Percentiles rank a stretch among this genome's conserved stretches.
Evolutionary conservation across 2,113 vertebrate genomes (phyloP).

Genomic region (Lycaon pictus): DNA sequence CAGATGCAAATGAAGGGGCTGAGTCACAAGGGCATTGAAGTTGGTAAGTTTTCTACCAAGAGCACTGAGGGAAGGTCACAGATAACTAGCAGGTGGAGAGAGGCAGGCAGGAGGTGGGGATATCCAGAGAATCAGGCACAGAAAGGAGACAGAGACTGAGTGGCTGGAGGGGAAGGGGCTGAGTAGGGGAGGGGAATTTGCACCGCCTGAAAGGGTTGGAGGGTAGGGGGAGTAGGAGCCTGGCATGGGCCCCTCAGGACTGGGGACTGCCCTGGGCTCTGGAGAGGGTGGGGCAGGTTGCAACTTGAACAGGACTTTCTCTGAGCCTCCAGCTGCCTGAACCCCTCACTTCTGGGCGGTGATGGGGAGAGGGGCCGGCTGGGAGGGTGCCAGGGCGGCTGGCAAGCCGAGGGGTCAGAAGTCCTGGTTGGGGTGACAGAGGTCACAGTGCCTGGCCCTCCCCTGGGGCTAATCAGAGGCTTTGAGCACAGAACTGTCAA

Average conservation of each 20-base stretch:
- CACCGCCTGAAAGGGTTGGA: neutral
- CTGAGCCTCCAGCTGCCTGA: neutral
- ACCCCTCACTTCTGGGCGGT: neutral
- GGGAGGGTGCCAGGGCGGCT: neutral
- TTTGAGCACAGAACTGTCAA: conserved; percentile 37
- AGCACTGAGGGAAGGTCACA: neutral
- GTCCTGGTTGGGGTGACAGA: neutral
- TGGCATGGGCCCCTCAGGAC: neutral
- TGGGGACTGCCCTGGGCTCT: neutral
- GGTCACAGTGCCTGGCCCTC: neutral
- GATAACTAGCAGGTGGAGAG: neutral
- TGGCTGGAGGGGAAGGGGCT: too few relatives aligned
- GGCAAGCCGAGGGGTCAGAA: neutral
- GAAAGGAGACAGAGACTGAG: neutral
- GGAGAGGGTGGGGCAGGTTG: neutral
- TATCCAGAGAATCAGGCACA: neutral
- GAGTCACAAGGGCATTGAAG: neutral
- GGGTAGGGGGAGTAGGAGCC: neutral
- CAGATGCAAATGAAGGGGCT: neutral
- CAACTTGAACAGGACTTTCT: neutral
- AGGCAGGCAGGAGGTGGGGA: neutral
- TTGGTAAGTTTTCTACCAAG: neutral
- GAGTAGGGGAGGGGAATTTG: neutral
- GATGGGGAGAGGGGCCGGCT: too few relatives aligned
- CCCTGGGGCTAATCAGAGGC: conserved; percentile 46